Evolutionary conservation across 2,113 vertebrate species (phyloP), one percentile per base, ranked within the genome.

Genomic region (Centropus bengalensis): DNA sequence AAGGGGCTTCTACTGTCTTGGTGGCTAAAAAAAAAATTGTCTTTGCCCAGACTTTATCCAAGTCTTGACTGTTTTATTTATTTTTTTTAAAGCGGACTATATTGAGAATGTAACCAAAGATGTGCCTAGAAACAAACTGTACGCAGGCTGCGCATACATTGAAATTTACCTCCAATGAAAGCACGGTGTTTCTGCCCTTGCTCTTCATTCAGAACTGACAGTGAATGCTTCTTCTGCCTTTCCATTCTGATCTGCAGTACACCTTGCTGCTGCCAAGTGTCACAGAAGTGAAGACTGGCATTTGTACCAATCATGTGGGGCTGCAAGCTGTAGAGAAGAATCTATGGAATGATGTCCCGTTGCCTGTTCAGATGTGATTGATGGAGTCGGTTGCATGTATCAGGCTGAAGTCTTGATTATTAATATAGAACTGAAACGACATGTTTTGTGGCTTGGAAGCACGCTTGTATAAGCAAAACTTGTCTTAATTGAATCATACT

Each of bases 1-100:
- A 96, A 96, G 78, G 86, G 45, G 90, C 85, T 85, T 92, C 36
- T 67, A 82, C 71, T 79, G 3, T 82, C 93, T 71, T 83, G 55
- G 58, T 93, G 95, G 91, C 91, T 92, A 67, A 88, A 94, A 86
- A 77, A 70, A 40, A 86, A 81, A 74, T 89, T 64, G 51, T 38
- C 52, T 59, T 77, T 91, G 36, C 22, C 52, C 80, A 78, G 58
- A 87, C 82, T 94, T 96, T 60, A 54, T 86, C 64, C 51, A 45
- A 87, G 38, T 63, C 20, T 49, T 78, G 91, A 83, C 63, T 69
- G 47, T 40, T 96, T 86, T 96, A 91, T 94, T 91, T 82, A 85
- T 73, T 91, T 80, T 66, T 93, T 96, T 97, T 90, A 95, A 83
- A 96, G 70, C 73, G 83, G 81, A 96, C 77, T 63, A 9, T 69